Conservation (phyloP, 2,113 vertebrate genomes). For the Lynx canadensis region DNA sequence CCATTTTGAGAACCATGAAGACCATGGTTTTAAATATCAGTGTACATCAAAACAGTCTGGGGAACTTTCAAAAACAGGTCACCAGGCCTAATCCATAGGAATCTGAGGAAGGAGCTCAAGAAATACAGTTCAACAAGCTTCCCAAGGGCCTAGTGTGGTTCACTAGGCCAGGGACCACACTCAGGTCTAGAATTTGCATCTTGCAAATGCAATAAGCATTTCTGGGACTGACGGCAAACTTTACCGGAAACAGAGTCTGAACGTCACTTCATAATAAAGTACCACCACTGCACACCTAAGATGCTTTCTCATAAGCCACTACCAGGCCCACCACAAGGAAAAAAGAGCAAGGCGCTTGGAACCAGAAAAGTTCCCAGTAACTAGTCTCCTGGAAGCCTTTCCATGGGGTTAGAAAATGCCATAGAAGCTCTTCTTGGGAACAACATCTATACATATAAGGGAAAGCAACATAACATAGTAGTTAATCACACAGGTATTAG, state of each 20-base stretch:
- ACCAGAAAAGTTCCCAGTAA: background rate
- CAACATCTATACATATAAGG: fast-evolving
- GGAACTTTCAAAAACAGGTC: background rate
- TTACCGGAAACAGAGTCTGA: background rate
- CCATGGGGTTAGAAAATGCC: background rate
- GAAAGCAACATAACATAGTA: background rate
- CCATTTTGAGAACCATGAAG: background rate
- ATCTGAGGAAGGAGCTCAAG: background rate
- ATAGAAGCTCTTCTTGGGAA: background rate
- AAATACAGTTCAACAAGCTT: background rate
- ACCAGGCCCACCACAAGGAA: background rate
- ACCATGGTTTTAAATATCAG: background rate
- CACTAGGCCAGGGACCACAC: background rate
- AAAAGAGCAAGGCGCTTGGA: background rate
- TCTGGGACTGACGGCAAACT: background rate
- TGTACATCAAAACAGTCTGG: background rate
- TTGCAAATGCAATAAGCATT: background rate
- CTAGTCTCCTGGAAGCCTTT: background rate
- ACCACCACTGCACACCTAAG: background rate
- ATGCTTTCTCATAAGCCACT: background rate
- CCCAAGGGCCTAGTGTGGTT: background rate
- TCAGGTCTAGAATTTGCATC: background rate
- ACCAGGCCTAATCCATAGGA: background rate
- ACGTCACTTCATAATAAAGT: background rate
- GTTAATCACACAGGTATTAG: background rate